Evolutionary conservation across 2,797 vertebrate species (phyloP).

Genomic region (Aphelocoma californica): DNA sequence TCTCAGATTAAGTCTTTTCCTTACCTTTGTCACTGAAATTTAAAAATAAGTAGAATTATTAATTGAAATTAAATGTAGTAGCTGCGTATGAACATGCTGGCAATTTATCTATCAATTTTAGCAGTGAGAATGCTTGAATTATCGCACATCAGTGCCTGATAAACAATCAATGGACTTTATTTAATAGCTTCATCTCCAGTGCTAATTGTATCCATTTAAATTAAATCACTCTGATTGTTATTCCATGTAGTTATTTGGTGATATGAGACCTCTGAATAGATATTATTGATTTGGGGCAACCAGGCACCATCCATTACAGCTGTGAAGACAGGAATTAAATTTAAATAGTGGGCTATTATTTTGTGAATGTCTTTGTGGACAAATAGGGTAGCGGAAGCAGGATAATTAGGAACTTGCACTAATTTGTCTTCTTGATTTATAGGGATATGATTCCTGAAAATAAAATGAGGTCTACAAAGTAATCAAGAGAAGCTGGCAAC

Average conservation of each 20-base stretch:
- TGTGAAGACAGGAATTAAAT: conserved; percentile 46
- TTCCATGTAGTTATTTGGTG: conserved; percentile 34
- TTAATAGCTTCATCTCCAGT: conserved; percentile 20
- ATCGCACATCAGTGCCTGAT: conserved; percentile 9
- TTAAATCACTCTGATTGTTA: conserved; percentile 58
- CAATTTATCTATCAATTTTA: conserved; percentile 1
- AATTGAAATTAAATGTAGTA: not conserved
- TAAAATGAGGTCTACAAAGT: conserved; percentile 14
- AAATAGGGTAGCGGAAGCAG: conserved; percentile 6
- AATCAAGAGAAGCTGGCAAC: not conserved
- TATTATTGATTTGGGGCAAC: conserved; percentile 56
- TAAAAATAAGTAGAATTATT: not conserved
- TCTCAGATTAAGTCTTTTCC: not conserved
- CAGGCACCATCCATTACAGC: conserved; percentile 42
- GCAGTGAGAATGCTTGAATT: not conserved
- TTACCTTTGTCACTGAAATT: not conserved
- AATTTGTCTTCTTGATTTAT: conserved; percentile 56
- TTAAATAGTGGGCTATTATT: conserved; percentile 32
- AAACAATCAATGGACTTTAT: conserved; percentile 54
- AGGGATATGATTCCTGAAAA: conserved; percentile 2
- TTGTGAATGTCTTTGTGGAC: conserved; percentile 42
- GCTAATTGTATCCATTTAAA: conserved; percentile 56
- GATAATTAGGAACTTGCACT: conserved; percentile 45
- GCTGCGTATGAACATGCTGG: not conserved
- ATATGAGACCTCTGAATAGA: conserved; percentile 39